Evolutionary conservation across 2,888 invertebrate genomes (phyloP), one percentile per base, ranked within the genome.

Genomic region (Lissonota sp.): DNA sequence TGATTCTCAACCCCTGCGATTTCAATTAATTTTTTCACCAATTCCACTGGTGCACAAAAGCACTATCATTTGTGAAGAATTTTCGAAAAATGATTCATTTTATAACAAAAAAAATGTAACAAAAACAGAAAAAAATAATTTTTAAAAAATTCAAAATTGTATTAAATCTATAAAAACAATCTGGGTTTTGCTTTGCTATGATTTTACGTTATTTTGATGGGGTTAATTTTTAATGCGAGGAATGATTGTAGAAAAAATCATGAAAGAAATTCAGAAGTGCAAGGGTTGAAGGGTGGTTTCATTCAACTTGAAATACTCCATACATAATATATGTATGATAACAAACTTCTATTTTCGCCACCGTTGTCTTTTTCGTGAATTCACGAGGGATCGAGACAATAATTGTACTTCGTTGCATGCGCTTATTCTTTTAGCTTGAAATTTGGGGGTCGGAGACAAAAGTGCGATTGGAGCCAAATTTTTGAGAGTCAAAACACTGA

Each of bases 381-480:
- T 79, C 74, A 58, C 74, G 69, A 70, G 64, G 79, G 73, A 79
- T 55, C 26, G 26, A 70, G 51, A 70, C 57, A 69, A 64, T 70
- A 74, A 79, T 70, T 63, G 73, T 69, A 71, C 44, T 75, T 58
- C 39, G 74, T 55, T 44, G 42, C 60, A 26, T n/a, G 40, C 14
- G 26, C 10, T n/a, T 49, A 70, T 60, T 66, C 37, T 16, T 66
- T 53, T 12, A 26, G 64, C 44, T 42, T 67, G n/a, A 12, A 57
- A 26, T 26, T 12, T n/a, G 6, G 8, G 14, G 5, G 37, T 26
- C 37, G 46, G 40, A 44, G 62, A 73, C 40, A 51, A 5, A 16
- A 37, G n/a, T 4, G 16, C 4, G 55, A n/a, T 55, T 6, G 10
- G 16, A 42, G 26, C n/a, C 26, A 10, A 67, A 42, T 14, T 42